phyloP scores from a whole-genome alignment of 2,113 vertebrate genomes.

The Corvus moneduloides region DNA sequence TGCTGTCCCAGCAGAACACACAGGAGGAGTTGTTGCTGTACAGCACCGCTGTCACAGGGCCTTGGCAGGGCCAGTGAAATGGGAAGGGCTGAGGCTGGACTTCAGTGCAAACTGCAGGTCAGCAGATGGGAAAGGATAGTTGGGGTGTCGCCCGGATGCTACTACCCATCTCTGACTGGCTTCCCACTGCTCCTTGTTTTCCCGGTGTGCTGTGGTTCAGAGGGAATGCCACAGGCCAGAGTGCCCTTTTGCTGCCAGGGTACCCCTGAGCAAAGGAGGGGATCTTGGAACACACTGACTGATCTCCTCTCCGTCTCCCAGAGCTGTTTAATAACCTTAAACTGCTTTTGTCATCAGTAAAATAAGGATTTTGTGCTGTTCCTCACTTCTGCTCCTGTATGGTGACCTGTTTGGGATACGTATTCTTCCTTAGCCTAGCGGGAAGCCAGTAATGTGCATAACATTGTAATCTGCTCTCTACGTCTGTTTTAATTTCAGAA shows the following conservation, averaged over 20 bases:
- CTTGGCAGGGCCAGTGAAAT: not conserved
- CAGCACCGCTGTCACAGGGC: not conserved
- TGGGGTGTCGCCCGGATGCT: not conserved
- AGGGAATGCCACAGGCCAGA: not conserved
- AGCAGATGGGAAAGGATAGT: not conserved
- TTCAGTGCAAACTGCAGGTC: not conserved
- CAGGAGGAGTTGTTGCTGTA: not conserved
- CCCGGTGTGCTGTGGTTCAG: not conserved
- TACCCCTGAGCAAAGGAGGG: not conserved
- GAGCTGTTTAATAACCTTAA: not conserved
- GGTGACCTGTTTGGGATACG: not conserved
- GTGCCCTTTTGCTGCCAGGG: not conserved
- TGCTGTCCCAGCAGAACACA: accelerated
- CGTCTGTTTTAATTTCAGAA: not conserved
- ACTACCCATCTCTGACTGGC: not conserved
- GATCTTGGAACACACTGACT: not conserved
- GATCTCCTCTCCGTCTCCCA: not conserved
- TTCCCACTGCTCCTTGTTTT: not conserved
- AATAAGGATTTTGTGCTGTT: not conserved
- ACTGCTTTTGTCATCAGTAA: not conserved
- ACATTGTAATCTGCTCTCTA: not conserved
- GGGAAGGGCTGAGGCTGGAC: not conserved
- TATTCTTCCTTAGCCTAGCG: not conserved
- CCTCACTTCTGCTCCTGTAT: not conserved
- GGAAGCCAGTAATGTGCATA: not conserved